These are phyloP conservation scores for Allolobophora icterica DNA, from an alignment of 2,888 invertebrate species.

Conservation along the genomic window DNA sequence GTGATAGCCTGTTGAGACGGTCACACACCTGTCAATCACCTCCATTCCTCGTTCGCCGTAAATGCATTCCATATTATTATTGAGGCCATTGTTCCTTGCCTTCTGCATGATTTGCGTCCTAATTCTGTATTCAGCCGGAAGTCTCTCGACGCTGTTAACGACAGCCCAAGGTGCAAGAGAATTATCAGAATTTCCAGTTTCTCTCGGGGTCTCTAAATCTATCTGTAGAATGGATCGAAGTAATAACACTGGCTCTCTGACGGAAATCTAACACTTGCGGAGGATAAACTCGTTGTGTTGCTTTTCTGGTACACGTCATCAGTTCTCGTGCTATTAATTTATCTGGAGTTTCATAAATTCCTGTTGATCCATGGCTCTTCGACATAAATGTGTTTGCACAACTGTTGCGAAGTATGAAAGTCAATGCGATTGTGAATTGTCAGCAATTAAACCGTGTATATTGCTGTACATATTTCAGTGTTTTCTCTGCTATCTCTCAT, in stretches of 20 bases:
- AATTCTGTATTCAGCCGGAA: neutral
- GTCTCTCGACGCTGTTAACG: neutral
- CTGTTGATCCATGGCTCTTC: too few species aligned
- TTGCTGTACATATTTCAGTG: neutral
- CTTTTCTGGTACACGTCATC: neutral
- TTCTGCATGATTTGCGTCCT: neutral
- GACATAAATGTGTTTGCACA: too few species aligned
- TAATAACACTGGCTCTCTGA: too few species aligned
- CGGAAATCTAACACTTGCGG: neutral
- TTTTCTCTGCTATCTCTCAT: neutral
- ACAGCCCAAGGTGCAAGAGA: neutral
- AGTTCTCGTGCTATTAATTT: too few species aligned
- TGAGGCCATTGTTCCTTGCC: neutral
- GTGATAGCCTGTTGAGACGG: neutral
- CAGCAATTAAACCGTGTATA: neutral
- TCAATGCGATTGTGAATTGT: neutral
- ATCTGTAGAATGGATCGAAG: neutral
- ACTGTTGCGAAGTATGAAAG: neutral
- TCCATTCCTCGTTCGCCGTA: neutral
- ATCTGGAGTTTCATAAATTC: too few species aligned
- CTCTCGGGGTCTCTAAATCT: neutral
- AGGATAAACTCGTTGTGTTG: neutral
- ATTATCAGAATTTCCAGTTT: neutral
- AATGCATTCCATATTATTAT: neutral
- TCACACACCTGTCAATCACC: conserved; percentile 1